Percentiles rank a stretch among this genome's conserved stretches.
phyloP scores from a whole-genome alignment of 2,797 vertebrate species.

The Cyclura pinguis region DNA sequence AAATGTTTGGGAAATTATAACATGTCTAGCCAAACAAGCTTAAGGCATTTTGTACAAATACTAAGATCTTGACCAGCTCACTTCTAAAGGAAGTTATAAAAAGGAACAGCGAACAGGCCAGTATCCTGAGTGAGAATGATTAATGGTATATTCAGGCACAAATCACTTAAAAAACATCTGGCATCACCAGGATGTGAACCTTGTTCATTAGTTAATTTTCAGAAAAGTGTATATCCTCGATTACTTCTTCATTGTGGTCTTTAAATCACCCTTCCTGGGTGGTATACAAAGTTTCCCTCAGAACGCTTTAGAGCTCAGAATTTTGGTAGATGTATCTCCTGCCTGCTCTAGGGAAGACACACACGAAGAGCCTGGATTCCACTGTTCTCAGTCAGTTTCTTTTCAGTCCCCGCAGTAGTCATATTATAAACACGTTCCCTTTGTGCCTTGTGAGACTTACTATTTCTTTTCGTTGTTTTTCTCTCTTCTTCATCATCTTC shows the following conservation, averaged over 20 bases:
- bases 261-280: too few species aligned
- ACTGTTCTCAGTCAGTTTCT: too few species aligned
- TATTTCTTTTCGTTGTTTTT: too few species aligned
- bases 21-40: not conserved
- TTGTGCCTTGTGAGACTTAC: too few species aligned
- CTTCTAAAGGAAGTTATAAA: not conserved
- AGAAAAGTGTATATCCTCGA: slow-evolving; percentile 20
- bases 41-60: not conserved
- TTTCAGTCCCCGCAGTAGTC: too few species aligned
- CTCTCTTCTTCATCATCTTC: too few species aligned
- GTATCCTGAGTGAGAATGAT: not conserved
- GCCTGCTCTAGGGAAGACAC: too few species aligned
- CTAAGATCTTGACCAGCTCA: not conserved
- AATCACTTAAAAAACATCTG: not conserved
- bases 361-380: too few species aligned
- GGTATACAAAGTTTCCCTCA: too few species aligned
- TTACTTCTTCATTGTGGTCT: not conserved
- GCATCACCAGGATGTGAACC: not conserved
- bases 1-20: not conserved
- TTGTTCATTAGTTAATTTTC: slow-evolving; percentile 9
- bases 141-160: not conserved
- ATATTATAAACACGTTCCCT: too few species aligned
- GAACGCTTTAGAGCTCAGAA: too few species aligned
- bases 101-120: not conserved
- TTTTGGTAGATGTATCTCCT: too few species aligned